Percentiles rank a stretch among this genome's conserved stretches.
phyloP scores from a whole-genome alignment of 1,140 invertebrate genomes.

The Hetaerina americana region DNA sequence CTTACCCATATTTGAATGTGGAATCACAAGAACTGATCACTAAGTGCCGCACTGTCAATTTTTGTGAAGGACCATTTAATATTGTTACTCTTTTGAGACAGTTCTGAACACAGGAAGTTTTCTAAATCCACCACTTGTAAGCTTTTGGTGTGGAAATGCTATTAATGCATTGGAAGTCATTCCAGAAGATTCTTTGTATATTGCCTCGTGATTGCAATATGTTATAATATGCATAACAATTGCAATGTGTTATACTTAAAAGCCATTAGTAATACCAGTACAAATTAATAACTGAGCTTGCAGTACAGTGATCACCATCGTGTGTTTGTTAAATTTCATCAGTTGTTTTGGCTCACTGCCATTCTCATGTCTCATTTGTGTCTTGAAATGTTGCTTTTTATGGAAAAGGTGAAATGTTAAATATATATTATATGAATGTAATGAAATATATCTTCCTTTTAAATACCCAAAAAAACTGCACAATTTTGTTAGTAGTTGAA shows the following conservation, averaged over 20 bases:
- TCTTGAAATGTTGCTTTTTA: background rate
- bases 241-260: background rate
- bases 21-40: too few relatives aligned
- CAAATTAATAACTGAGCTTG: background rate
- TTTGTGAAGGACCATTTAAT: too few relatives aligned
- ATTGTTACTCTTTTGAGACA: too few relatives aligned
- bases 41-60: too few relatives aligned
- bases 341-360: background rate
- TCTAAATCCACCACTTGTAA: too few relatives aligned
- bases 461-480: too few relatives aligned
- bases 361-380: background rate
- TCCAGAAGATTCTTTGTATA: too few relatives aligned
- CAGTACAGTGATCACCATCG: background rate
- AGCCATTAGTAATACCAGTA: background rate
- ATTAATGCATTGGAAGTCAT: background rate
- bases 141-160: background rate
- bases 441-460: background rate
- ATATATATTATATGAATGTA: background rate
- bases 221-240: background rate
- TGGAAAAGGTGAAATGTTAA: background rate
- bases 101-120: too few relatives aligned
- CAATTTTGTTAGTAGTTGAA: too few relatives aligned
- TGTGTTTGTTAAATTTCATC: background rate
- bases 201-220: too few relatives aligned
- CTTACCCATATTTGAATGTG: too few relatives aligned